These are phyloP conservation scores for Paracyprichromis sp. DNA, from an alignment of 2,113 vertebrate species.

Conservation along the genomic window DNA sequence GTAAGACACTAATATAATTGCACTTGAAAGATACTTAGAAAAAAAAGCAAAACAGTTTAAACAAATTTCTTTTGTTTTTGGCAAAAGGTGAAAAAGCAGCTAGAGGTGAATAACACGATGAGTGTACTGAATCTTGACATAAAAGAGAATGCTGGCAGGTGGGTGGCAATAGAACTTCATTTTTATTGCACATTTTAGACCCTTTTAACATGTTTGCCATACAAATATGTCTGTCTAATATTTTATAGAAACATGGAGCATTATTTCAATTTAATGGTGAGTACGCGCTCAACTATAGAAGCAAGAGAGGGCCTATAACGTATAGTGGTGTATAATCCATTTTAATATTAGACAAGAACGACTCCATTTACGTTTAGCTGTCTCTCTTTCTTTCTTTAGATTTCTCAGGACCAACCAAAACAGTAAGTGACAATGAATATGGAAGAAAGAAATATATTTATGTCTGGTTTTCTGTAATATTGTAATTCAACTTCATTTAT, in stretches of 20 bases:
- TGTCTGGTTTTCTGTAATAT: not conserved
- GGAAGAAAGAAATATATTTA: not conserved
- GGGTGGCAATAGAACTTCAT: not conserved
- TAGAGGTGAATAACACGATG: slow-evolving; percentile 17
- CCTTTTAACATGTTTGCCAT: not conserved
- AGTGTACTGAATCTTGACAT: slow-evolving; percentile 25
- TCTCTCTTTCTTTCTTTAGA: slow-evolving; percentile 8
- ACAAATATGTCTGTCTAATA: not conserved
- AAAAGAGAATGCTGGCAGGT: not conserved
- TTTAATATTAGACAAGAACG: not conserved
- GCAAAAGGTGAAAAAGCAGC: slow-evolving; percentile 27
- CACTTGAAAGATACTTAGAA: not conserved
- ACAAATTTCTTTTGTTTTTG: not conserved
- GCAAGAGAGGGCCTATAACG: not conserved
- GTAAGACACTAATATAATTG: slow-evolving; percentile 8
- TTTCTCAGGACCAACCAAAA: not conserved
- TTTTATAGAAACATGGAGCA: not conserved
- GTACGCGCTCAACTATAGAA: not conserved
- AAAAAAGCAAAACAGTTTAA: not conserved
- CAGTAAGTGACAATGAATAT: slow-evolving; percentile 19
- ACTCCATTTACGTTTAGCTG: not conserved
- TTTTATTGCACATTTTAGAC: not conserved
- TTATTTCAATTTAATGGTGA: not conserved
- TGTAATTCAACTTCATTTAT: not conserved
- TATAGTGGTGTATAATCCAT: not conserved